These are phyloP conservation scores for Nibea coibor DNA, from an alignment of 2,113 vertebrate genomes.

Conservation along the genomic window DNA sequence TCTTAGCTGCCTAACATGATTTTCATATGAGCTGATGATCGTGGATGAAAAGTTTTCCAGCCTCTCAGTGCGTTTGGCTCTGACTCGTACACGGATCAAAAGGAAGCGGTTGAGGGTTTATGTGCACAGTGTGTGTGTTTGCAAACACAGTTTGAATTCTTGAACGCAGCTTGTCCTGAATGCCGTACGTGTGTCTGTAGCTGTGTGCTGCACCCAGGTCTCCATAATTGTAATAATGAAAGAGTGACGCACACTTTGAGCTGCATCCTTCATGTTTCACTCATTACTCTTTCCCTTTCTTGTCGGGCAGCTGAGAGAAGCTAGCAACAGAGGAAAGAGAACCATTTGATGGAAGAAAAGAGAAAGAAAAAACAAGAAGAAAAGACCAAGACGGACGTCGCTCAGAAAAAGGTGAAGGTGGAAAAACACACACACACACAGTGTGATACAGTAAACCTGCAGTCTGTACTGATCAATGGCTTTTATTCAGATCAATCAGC, in stretches of 20 bases:
- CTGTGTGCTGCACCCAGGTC: background rate
- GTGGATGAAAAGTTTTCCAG: conserved; percentile 30
- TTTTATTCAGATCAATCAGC: conserved; percentile 4
- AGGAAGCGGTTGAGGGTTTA: conserved; percentile 13
- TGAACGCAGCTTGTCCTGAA: background rate
- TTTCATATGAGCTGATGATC: conserved; percentile 35
- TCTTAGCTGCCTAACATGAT: conserved; percentile 28
- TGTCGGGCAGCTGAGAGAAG: conserved; percentile 86
- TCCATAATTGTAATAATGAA: background rate
- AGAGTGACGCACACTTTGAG: background rate
- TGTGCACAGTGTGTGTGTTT: background rate
- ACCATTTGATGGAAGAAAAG: conserved; percentile 99
- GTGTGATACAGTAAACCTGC: background rate
- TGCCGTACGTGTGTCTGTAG: background rate
- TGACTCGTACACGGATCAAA: conserved; percentile 35
- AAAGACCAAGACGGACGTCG: conserved; percentile 96
- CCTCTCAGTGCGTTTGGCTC: conserved; percentile 15
- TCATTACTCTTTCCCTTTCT: conserved; percentile 37
- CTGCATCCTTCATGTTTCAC: conserved; percentile 13
- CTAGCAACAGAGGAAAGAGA: conserved; percentile 92
- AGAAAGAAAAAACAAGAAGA: conserved; percentile 99
- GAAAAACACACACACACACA: background rate
- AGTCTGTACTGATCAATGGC: background rate
- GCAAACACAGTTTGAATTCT: background rate
- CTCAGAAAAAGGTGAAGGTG: conserved; percentile 93